These are phyloP conservation scores for Leptodactylus fuscus DNA, from an alignment of 2,113 vertebrate species.

Conservation along the genomic window DNA sequence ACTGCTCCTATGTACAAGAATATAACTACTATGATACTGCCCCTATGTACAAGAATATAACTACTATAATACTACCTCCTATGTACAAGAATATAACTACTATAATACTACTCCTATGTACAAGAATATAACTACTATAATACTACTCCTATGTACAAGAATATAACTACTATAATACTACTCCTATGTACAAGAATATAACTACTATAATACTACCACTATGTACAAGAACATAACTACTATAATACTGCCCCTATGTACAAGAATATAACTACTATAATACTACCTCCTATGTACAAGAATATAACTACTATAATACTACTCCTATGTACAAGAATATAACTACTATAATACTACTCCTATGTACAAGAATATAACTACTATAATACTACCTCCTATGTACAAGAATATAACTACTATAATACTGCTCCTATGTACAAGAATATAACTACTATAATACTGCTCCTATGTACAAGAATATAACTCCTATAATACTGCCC, in stretches of 20 bases:
- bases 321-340: too few species aligned
- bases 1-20: neutral
- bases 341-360: too few species aligned
- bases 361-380: too few species aligned
- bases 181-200: neutral
- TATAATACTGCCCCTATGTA: too few species aligned
- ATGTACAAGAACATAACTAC: too few species aligned
- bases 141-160: neutral
- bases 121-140: neutral
- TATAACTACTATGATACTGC: slow-evolving; percentile 4
- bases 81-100: neutral
- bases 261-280: too few species aligned
- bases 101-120: neutral
- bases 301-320: neutral
- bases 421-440: neutral
- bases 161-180: neutral
- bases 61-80: slow-evolving; percentile 6
- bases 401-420: neutral
- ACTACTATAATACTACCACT: neutral
- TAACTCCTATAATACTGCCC: too few species aligned
- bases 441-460: neutral
- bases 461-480: neutral
- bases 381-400: too few species aligned
- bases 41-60: neutral
- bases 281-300: too few species aligned